Conservation (phyloP, 1,140 invertebrate species). For the Dendrolimus kikuchii region DNA sequence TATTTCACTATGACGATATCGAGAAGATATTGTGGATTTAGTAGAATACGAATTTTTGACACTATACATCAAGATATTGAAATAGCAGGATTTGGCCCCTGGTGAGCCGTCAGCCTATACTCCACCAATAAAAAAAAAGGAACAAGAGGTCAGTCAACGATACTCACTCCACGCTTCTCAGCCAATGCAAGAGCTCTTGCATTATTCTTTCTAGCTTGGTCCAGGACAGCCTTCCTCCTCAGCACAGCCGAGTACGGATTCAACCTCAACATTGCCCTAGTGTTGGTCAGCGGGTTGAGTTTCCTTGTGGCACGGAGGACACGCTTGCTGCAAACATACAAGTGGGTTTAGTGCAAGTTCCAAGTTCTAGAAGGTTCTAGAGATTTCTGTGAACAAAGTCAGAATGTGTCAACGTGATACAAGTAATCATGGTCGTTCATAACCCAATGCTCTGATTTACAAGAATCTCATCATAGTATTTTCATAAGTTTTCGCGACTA, state of each 20-base stretch:
- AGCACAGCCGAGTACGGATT: slow-evolving; percentile 95
- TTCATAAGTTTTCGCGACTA: too few relatives aligned
- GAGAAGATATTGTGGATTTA: too few relatives aligned
- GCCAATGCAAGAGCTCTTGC: slow-evolving; percentile 72
- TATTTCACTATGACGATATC: too few relatives aligned
- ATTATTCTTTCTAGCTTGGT: slow-evolving; percentile 74
- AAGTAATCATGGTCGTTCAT: slow-evolving; percentile 68
- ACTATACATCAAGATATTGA: too few relatives aligned
- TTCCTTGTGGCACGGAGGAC: slow-evolving; percentile 85
- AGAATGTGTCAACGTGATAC: slow-evolving; percentile 59
- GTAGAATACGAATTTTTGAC: too few relatives aligned
- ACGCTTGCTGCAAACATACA: slow-evolving; percentile 75
- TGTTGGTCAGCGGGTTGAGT: slow-evolving; percentile 95
- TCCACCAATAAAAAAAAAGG: too few relatives aligned
- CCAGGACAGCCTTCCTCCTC: slow-evolving; percentile 83
- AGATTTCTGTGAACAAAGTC: slow-evolving; percentile 9
- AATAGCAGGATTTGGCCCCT: too few relatives aligned
- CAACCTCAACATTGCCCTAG: slow-evolving; percentile 88
- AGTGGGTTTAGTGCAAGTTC: not conserved
- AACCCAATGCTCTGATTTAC: slow-evolving; percentile 73
- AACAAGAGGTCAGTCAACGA: slow-evolving; percentile 7
- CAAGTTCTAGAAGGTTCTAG: not conserved
- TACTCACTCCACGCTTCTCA: slow-evolving; percentile 81
- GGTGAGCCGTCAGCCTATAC: too few relatives aligned
- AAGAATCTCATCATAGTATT: slow-evolving; percentile 58